Evolutionary conservation across 2,113 vertebrate genomes (phyloP).

Genomic region (Archocentrus centrarchus): DNA sequence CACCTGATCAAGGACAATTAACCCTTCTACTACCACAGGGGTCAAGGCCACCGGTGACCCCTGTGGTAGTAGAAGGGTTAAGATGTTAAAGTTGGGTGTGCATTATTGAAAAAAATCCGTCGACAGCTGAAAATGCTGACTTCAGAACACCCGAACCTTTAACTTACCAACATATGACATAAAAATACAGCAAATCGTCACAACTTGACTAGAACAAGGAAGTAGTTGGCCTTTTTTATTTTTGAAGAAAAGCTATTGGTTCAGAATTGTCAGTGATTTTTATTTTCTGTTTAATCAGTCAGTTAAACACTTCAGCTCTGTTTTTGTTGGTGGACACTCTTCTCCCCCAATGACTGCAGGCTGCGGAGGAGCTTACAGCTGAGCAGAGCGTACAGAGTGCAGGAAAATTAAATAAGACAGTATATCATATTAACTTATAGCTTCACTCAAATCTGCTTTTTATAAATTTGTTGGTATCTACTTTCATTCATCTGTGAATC

Average conservation of each 20-base stretch:
- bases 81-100: neutral
- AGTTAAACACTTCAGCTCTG: neutral
- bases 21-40: neutral
- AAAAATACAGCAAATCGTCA: neutral
- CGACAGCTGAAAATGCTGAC: too few species aligned
- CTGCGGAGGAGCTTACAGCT: neutral
- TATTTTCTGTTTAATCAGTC: neutral
- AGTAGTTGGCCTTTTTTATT: neutral
- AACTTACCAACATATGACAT: neutral
- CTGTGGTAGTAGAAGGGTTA: too few species aligned
- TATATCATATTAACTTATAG: neutral
- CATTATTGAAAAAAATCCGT: too few species aligned
- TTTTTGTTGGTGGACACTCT: neutral
- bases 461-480: neutral
- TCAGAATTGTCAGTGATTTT: neutral
- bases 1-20: neutral
- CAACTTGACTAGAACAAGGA: neutral
- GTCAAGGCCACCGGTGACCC: too few species aligned
- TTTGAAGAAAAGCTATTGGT: neutral
- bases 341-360: neutral
- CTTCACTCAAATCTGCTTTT: neutral
- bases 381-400: neutral
- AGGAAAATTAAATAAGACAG: neutral
- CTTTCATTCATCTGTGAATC: conserved; percentile 16
- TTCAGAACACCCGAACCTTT: neutral